These are phyloP conservation scores for Caenorhabditis inopinata DNA, from an alignment of 1,140 invertebrate genomes.

Conservation along the genomic window DNA sequence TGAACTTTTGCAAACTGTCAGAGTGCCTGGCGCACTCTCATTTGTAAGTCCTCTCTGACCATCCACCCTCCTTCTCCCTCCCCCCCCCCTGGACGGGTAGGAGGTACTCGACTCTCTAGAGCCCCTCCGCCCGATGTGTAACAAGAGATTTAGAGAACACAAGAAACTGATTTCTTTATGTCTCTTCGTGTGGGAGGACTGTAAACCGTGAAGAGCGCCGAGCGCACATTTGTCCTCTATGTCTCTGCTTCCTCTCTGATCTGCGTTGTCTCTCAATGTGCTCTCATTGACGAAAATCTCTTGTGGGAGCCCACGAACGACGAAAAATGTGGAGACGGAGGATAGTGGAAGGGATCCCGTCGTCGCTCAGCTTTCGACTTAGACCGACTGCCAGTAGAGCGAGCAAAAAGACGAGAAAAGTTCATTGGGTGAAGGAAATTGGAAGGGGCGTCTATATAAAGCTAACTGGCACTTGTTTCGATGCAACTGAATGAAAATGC, in stretches of 20 bases:
- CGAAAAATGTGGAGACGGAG: background rate
- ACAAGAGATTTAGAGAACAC: slow-evolving; percentile 16
- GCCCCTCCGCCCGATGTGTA: slow-evolving; percentile 1
- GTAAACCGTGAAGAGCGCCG: slow-evolving; percentile 27
- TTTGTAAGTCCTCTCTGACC: background rate
- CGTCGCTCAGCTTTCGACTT: background rate
- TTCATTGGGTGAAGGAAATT: background rate
- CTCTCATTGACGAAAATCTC: background rate
- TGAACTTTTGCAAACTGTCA: slow-evolving; percentile 32
- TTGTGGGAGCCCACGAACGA: background rate
- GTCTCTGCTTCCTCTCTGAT: background rate
- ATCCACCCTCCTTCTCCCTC: background rate
- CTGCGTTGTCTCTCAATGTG: background rate
- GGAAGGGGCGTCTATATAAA: no score
- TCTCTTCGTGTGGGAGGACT: slow-evolving; percentile 28
- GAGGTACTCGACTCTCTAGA: slow-evolving; percentile 17
- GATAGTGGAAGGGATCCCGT: background rate
- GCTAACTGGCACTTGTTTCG: no score
- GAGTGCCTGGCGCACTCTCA: background rate
- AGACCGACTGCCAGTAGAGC: background rate
- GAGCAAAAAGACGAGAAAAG: background rate
- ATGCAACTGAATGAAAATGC: no score
- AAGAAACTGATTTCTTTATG: background rate
- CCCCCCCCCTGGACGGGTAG: background rate
- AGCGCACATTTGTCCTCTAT: slow-evolving; percentile 3